Conservation (phyloP, 2,888 invertebrate genomes). For the Diplolepis rosae region DNA sequence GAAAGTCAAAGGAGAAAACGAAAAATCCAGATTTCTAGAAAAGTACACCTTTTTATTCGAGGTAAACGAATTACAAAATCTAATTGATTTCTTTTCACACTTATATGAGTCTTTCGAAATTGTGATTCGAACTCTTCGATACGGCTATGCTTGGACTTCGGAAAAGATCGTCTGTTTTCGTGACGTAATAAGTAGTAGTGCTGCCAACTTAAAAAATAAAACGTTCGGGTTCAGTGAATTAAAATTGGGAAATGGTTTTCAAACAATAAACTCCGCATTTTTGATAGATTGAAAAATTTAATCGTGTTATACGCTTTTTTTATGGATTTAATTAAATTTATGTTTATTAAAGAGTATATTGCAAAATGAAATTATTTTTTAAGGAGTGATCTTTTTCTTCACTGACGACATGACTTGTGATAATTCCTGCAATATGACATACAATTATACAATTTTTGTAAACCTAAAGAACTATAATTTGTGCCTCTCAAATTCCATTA, state of each 20-base stretch:
- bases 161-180: not conserved
- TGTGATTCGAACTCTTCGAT: not conserved
- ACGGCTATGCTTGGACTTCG: not conserved
- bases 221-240: not conserved
- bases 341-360: not conserved
- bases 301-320: not conserved
- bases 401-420: too few relatives aligned
- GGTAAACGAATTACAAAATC: not conserved
- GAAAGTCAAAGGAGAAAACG: not conserved
- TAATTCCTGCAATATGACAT: too few relatives aligned
- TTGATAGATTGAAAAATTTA: not conserved
- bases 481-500: too few relatives aligned
- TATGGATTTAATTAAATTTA: not conserved
- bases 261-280: not conserved
- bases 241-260: not conserved
- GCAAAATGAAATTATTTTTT: not conserved
- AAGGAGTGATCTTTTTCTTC: not conserved
- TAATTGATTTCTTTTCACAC: not conserved
- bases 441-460: too few relatives aligned
- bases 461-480: too few relatives aligned
- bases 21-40: not conserved
- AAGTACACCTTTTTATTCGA: not conserved
- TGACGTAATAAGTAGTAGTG: not conserved
- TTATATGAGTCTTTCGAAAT: not conserved
- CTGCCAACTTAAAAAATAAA: not conserved